Conservation (phyloP, 1,140 invertebrate species). For the Hermatobates lingyangjiaoensis region DNA sequence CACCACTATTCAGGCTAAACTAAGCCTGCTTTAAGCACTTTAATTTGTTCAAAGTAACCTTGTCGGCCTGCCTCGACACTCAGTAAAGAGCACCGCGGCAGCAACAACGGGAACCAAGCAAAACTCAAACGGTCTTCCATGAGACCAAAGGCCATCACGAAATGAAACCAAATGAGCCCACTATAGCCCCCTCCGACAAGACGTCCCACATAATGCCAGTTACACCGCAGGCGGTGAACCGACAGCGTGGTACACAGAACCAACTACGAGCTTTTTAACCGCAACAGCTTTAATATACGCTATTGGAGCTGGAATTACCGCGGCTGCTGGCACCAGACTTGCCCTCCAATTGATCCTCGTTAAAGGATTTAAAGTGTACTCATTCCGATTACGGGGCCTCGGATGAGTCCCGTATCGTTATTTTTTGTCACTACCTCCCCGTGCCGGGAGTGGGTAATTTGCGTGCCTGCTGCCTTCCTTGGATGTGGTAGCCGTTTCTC, state of each 20-base stretch:
- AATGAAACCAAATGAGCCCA: too few species aligned
- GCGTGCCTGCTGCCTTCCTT: constrained; percentile 80
- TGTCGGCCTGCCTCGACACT: constrained; percentile 24
- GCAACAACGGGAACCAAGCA: constrained; percentile 5
- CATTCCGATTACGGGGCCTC: constrained; percentile 70
- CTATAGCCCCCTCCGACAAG: constrained; percentile 21
- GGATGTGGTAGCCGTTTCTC: constrained; percentile 83
- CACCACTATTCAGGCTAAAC: constrained; percentile 47
- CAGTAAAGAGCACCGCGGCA: constrained; percentile 14
- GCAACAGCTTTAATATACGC: constrained; percentile 75
- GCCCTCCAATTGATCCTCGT: constrained; percentile 71
- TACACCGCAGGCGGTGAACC: constrained; percentile 32
- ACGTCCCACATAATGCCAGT: constrained; percentile 24
- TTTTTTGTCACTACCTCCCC: constrained; percentile 71
- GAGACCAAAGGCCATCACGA: too few species aligned
- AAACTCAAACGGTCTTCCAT: too few species aligned
- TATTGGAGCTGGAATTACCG: constrained; percentile 82
- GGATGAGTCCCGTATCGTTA: constrained; percentile 62
- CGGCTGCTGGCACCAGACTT: constrained; percentile 75
- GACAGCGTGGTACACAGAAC: constrained; percentile 40
- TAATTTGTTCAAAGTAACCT: constrained; percentile 28
- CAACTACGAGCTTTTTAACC: constrained; percentile 57
- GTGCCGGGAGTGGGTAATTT: constrained; percentile 69
- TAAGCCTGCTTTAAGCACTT: constrained; percentile 60
- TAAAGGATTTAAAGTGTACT: constrained; percentile 77